phyloP scores from a whole-genome alignment of 2,113 vertebrate species.

The Rynchops niger region DNA sequence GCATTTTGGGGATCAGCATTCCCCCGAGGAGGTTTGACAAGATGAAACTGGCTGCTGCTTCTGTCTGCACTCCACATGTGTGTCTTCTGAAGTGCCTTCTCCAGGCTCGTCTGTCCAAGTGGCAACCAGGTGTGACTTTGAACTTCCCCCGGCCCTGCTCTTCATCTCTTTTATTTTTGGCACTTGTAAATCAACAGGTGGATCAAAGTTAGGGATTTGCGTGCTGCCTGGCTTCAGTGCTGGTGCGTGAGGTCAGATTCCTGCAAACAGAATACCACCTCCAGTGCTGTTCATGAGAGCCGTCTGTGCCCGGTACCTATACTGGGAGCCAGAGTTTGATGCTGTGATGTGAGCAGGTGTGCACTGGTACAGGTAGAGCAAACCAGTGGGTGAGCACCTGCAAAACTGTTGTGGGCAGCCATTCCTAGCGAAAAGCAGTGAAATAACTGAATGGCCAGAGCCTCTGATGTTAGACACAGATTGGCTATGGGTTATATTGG shows the following conservation, averaged over 20 bases:
- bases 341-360: background rate
- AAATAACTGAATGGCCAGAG: background rate
- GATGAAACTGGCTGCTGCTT: background rate
- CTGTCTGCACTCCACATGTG: background rate
- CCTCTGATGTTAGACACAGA: background rate
- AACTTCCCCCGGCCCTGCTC: background rate
- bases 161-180: background rate
- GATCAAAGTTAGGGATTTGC: background rate
- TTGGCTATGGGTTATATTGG: background rate
- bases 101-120: background rate
- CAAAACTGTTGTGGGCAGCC: background rate
- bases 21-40: background rate
- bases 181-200: background rate
- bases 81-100: background rate
- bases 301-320: background rate
- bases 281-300: background rate
- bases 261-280: background rate
- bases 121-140: conserved; percentile 10
- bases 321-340: background rate
- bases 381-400: background rate
- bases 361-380: background rate
- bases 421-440: background rate
- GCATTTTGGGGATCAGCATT: background rate
- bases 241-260: background rate
- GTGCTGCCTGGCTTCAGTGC: background rate